Evolutionary conservation across 2,113 vertebrate genomes (phyloP).

Genomic region (Pungitius pungitius): DNA sequence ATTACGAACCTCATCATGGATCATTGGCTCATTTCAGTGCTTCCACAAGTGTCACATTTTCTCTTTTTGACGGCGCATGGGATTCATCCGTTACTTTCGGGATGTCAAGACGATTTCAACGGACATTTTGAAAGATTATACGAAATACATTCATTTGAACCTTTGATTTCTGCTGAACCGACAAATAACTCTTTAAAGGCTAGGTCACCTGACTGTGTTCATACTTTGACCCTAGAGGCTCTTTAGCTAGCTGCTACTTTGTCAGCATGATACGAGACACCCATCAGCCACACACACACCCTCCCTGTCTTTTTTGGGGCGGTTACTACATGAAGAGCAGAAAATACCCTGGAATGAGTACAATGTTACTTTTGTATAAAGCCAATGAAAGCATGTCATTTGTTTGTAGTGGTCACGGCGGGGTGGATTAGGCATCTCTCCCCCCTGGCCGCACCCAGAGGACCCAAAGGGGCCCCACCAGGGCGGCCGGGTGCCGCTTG

Average conservation of each 20-base stretch:
- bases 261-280: neutral
- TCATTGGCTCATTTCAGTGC: neutral
- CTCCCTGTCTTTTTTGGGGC: neutral
- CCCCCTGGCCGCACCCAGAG: constrained; percentile 5
- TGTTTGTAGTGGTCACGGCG: neutral
- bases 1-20: neutral
- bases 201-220: neutral
- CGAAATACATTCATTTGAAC: neutral
- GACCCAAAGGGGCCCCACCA: neutral
- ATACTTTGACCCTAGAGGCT: neutral
- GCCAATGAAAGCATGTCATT: neutral
- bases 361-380: neutral
- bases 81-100: neutral
- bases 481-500: constrained; percentile 9
- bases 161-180: too few relatives aligned
- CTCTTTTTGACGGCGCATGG: neutral
- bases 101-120: neutral
- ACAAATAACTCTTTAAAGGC: neutral
- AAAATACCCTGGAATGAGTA: neutral
- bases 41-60: neutral
- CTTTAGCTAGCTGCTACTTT: neutral
- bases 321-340: neutral
- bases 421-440: neutral
- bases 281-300: neutral
- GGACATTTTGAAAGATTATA: neutral